Conservation (phyloP, 1,140 invertebrate genomes). For the Tenebrio molitor region DNA sequence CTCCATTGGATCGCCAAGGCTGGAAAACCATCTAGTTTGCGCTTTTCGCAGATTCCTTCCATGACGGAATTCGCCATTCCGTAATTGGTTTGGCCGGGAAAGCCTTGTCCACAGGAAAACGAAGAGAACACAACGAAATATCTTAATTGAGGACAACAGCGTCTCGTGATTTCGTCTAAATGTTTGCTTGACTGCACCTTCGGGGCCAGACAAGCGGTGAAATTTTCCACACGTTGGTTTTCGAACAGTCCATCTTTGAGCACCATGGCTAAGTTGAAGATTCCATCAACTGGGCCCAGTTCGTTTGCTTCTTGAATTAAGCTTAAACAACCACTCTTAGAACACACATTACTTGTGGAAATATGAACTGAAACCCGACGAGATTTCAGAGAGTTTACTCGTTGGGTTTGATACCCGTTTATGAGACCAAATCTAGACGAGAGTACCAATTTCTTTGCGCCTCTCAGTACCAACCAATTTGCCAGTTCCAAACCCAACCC, state of each 20-base stretch:
- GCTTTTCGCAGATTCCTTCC: constrained; percentile 78
- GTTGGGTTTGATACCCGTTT: constrained; percentile 81
- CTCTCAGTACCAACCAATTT: constrained; percentile 89
- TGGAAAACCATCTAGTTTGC: constrained; percentile 72
- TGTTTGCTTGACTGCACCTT: constrained; percentile 68
- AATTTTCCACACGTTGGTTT: constrained; percentile 70
- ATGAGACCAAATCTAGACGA: constrained; percentile 84
- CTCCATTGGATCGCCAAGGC: constrained; percentile 81
- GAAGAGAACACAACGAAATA: constrained; percentile 87
- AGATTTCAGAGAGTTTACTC: constrained; percentile 68
- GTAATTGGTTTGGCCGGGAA: constrained; percentile 92
- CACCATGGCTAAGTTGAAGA: constrained; percentile 86
- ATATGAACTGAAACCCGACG: constrained; percentile 70
- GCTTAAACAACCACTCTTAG: constrained; percentile 67
- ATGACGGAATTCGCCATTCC: constrained; percentile 82
- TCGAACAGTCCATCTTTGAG: constrained; percentile 69
- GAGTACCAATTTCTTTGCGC: constrained; percentile 83
- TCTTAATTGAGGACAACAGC: constrained; percentile 66
- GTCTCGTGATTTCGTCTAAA: constrained; percentile 69
- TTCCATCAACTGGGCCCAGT: constrained; percentile 78
- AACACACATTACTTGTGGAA: constrained; percentile 67
- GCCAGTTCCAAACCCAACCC: constrained; percentile 93
- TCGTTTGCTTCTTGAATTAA: constrained; percentile 72
- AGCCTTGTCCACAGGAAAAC: constrained; percentile 89
- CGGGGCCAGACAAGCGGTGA: constrained; percentile 66